phyloP scores from a whole-genome alignment of 2,888 invertebrate species.

The Watsonalla cultraria region DNA sequence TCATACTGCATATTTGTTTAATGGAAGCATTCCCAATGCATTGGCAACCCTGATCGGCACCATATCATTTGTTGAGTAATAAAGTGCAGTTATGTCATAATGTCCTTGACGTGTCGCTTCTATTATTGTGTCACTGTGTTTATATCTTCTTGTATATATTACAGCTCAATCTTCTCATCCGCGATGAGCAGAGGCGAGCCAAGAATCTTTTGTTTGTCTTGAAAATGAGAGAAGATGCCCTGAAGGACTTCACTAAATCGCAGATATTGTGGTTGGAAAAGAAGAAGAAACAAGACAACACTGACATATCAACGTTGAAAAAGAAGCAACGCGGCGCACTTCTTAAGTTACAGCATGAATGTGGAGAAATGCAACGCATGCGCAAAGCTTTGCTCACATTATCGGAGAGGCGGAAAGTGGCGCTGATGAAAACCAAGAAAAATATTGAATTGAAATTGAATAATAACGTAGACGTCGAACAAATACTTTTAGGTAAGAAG shows the following conservation, averaged over 20 bases:
- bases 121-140: neutral
- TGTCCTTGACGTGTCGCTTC: neutral
- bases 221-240: conserved; percentile 71
- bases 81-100: neutral
- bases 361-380: conserved; percentile 82
- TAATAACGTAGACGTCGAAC: conserved; percentile 56
- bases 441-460: conserved; percentile 62
- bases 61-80: neutral
- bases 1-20: neutral
- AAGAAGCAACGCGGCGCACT: conserved; percentile 83
- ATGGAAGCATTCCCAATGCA: neutral
- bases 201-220: conserved; percentile 66
- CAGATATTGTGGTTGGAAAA: conserved; percentile 71
- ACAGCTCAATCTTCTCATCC: conserved; percentile 73
- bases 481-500: conserved; percentile 57
- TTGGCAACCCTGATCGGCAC: neutral
- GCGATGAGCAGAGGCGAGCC: conserved; percentile 72
- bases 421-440: conserved; percentile 67
- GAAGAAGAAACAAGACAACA: conserved; percentile 67
- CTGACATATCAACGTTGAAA: conserved; percentile 74
- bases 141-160: conserved; percentile 23
- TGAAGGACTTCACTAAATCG: conserved; percentile 71
- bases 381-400: conserved; percentile 62
- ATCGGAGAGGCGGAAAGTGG: conserved; percentile 63
- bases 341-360: conserved; percentile 81